A percentile compares a stretch with the other conserved stretches of the same genome.
phyloP scores from a whole-genome alignment of 2,113 vertebrate species.

The Myanophis thanlyinensis region DNA sequence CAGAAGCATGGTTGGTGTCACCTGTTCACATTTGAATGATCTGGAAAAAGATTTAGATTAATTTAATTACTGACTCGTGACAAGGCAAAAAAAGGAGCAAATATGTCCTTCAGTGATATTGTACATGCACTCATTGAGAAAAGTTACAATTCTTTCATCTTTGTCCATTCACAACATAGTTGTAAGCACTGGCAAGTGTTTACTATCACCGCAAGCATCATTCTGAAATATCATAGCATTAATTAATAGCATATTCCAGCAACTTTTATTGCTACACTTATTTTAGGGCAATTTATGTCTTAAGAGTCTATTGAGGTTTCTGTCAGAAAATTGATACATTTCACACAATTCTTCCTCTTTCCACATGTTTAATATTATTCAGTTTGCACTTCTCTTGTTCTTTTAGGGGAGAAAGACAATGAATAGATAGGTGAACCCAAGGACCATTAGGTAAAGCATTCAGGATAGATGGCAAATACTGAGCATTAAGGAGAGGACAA shows the following conservation, averaged over 20 bases:
- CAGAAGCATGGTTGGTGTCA: not conserved
- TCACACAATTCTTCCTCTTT: not conserved
- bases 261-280: not conserved
- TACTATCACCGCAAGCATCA: not conserved
- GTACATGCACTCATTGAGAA: not conserved
- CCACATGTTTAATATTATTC: not conserved
- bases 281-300: not conserved
- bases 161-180: not conserved
- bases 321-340: not conserved
- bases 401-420: not conserved
- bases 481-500: not conserved
- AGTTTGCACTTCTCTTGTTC: not conserved
- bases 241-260: not conserved
- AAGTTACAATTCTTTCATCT: not conserved
- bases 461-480: not conserved
- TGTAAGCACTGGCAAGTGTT: not conserved
- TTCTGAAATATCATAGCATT: not conserved
- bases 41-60: not conserved
- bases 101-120: not conserved
- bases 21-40: slow-evolving; percentile 18
- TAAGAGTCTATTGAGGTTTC: not conserved
- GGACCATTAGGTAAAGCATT: not conserved
- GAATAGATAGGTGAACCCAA: not conserved
- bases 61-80: not conserved
- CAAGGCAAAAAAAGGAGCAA: slow-evolving; percentile 6